A percentile compares a stretch with the other conserved stretches of the same genome.
These are phyloP conservation scores for Ectemnius cavifrons DNA, from an alignment of 2,888 invertebrate genomes.

Conservation along the genomic window DNA sequence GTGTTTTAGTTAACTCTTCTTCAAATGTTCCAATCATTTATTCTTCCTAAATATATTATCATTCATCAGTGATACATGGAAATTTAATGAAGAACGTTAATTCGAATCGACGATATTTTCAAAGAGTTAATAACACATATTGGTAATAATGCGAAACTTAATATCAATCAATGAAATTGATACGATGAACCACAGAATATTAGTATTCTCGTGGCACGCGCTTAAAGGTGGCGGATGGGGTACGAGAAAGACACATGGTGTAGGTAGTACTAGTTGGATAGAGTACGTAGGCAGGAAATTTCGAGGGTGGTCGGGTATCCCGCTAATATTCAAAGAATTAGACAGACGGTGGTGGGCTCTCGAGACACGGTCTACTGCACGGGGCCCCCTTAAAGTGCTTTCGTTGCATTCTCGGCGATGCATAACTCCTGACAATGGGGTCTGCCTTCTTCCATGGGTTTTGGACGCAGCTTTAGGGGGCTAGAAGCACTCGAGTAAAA, in stretches of 20 bases:
- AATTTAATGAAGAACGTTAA: too few species aligned
- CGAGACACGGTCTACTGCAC: constrained; percentile 68
- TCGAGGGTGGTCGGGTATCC: constrained; percentile 58
- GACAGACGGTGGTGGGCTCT: constrained; percentile 68
- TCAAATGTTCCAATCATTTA: too few species aligned
- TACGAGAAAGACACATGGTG: too few species aligned
- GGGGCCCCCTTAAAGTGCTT: constrained; percentile 64
- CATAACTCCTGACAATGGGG: constrained; percentile 58
- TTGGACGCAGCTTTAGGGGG: constrained; percentile 25
- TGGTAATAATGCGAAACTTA: too few species aligned
- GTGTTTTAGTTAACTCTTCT: too few species aligned
- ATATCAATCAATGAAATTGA: not conserved
- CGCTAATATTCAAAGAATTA: constrained; percentile 69
- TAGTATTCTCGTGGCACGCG: constrained; percentile 25
- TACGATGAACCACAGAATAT: constrained; percentile 1
- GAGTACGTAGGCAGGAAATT: constrained; percentile 30
- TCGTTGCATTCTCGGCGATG: constrained; percentile 57
- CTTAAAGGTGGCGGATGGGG: not conserved
- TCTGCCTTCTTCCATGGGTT: constrained; percentile 27
- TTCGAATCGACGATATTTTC: too few species aligned
- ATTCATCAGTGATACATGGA: too few species aligned
- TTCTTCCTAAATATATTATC: too few species aligned
- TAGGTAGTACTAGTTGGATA: not conserved
- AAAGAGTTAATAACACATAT: too few species aligned
- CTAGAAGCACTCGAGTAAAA: constrained; percentile 55